Evolutionary conservation across 2,797 vertebrate species (phyloP).

Genomic region (Diplodus puntazzo): DNA sequence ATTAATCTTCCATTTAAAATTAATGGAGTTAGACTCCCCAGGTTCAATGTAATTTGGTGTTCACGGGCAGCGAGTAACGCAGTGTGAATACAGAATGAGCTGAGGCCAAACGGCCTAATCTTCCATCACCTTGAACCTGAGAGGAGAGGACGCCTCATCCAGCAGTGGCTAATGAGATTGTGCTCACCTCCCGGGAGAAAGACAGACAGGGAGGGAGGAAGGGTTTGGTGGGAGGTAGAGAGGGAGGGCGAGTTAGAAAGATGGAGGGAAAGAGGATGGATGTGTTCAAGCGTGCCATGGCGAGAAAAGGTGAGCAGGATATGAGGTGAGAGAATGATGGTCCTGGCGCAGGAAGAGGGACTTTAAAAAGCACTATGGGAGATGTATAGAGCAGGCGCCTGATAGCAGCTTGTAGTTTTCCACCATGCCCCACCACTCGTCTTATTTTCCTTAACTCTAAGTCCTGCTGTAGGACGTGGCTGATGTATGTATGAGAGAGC

Average conservation of each 20-base stretch:
- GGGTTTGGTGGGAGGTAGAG: slow-evolving; percentile 42
- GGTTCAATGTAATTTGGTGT: slow-evolving; percentile 99
- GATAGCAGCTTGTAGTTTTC: slow-evolving; percentile 88
- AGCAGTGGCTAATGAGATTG: slow-evolving; percentile 98
- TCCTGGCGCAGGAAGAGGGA: slow-evolving; percentile 39
- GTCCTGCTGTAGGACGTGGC: slow-evolving; percentile 90
- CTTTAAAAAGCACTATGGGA: slow-evolving; percentile 32
- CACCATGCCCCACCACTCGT: slow-evolving; percentile 59
- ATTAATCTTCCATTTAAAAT: slow-evolving; percentile 99
- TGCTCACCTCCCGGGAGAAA: slow-evolving; percentile 91
- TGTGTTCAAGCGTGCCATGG: slow-evolving; percentile 53
- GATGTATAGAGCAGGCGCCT: slow-evolving; percentile 74
- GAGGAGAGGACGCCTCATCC: slow-evolving; percentile 96
- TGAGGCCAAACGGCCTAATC: slow-evolving; percentile 97
- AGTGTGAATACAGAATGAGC: slow-evolving; percentile 95
- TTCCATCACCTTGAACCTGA: slow-evolving; percentile 99
- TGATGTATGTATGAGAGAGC: slow-evolving; percentile 92
- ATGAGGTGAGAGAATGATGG: slow-evolving; percentile 70
- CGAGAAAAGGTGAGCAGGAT: slow-evolving; percentile 59
- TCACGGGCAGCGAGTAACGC: slow-evolving; percentile 92
- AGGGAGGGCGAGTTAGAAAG: slow-evolving; percentile 58
- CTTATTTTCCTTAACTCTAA: slow-evolving; percentile 87
- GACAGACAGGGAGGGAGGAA: slow-evolving; percentile 68
- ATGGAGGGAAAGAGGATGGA: slow-evolving; percentile 72
- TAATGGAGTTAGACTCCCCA: slow-evolving; percentile 99